Evolutionary conservation across 2,113 vertebrate genomes (phyloP).

Genomic region (Sphyrna mokarran): DNA sequence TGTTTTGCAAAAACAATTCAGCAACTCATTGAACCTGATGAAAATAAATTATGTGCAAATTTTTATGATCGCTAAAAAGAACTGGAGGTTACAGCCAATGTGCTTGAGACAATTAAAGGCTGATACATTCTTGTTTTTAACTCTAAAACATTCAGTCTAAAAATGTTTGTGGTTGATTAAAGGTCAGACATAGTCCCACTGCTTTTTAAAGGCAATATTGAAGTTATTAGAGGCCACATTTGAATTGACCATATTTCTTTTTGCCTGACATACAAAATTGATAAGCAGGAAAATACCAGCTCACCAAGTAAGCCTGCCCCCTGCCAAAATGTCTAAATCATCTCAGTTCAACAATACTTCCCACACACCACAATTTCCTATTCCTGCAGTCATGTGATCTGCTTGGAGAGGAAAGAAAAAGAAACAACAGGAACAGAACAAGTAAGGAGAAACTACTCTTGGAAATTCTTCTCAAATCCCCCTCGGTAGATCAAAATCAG

Average conservation of each 20-base stretch:
- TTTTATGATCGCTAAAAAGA: background rate
- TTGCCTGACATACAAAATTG: background rate
- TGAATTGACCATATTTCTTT: background rate
- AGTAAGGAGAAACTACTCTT: background rate
- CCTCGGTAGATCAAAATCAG: background rate
- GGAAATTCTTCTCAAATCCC: too few species aligned
- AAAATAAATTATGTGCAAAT: background rate
- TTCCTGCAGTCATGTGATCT: background rate
- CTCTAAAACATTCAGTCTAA: background rate
- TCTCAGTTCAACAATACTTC: background rate
- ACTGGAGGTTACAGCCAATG: background rate
- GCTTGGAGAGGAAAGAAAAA: background rate
- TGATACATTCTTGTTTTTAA: background rate
- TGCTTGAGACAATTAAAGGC: background rate
- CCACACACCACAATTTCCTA: too few species aligned
- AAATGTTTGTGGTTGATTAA: background rate
- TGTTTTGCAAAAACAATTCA: conserved; percentile 9
- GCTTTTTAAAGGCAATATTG: background rate
- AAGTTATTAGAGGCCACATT: background rate
- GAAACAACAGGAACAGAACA: background rate
- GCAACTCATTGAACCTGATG: background rate
- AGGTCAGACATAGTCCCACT: background rate
- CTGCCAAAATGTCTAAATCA: background rate
- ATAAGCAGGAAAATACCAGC: background rate
- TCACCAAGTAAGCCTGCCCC: background rate